These are phyloP conservation scores for Coptodon rendalli DNA, from an alignment of 2,113 vertebrate species.

Conservation along the genomic window DNA sequence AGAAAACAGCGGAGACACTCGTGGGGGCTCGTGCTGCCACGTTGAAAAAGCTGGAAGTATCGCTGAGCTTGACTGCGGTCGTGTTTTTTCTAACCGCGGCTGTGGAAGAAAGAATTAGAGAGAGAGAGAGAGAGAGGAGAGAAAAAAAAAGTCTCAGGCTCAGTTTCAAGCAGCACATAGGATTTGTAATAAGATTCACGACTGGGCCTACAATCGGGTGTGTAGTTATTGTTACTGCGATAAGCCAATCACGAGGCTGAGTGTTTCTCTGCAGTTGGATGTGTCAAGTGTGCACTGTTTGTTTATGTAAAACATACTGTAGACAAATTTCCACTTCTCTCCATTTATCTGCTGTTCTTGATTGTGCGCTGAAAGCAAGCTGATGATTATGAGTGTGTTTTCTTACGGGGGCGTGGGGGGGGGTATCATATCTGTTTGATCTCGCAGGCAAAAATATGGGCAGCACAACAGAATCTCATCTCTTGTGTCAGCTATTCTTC, in stretches of 20 bases:
- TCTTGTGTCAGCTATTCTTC: constrained; percentile 70
- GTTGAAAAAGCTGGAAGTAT: not conserved
- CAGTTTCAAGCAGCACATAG: not conserved
- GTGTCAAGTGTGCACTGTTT: constrained; percentile 30
- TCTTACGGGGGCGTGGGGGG: constrained; percentile 24
- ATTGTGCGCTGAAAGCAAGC: constrained; percentile 38
- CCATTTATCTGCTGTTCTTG: constrained; percentile 27
- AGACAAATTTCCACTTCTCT: constrained; percentile 17
- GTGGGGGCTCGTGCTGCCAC: not conserved
- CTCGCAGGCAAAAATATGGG: constrained; percentile 60
- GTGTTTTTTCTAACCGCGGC: not conserved
- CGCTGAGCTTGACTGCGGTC: not conserved
- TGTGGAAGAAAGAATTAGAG: not conserved
- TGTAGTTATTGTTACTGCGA: constrained; percentile 43
- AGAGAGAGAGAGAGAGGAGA: not conserved
- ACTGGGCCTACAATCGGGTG: constrained; percentile 4
- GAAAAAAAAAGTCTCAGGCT: not conserved
- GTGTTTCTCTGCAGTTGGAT: not conserved
- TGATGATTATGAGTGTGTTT: constrained; percentile 26
- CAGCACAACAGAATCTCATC: constrained; percentile 59
- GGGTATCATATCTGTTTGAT: constrained; percentile 61
- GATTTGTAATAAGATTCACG: constrained; percentile 42
- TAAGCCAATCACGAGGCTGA: constrained; percentile 14
- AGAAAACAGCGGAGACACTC: not conserved
- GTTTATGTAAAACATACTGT: constrained; percentile 41